Evolutionary conservation across 1,140 invertebrate species (phyloP).

Genomic region (Probaryconus sp.): DNA sequence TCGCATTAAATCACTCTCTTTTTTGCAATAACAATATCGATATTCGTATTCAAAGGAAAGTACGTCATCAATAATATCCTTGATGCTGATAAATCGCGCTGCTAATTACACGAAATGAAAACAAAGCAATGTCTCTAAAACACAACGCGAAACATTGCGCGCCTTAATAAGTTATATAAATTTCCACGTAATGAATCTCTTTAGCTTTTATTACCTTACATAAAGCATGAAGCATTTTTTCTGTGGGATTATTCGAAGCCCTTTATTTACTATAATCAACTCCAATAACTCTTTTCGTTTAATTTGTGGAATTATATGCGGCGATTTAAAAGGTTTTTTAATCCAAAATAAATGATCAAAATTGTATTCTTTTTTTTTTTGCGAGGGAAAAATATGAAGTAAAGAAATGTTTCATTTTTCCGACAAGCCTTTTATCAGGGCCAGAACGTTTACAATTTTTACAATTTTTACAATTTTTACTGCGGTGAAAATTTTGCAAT

Average conservation of each 20-base stretch:
- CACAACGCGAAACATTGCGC: not conserved
- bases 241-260: conserved; percentile 35
- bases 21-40: too few relatives aligned
- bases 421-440: too few relatives aligned
- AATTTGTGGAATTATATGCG: conserved; percentile 32
- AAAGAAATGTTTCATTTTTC: too few relatives aligned
- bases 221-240: conserved; percentile 42
- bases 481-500: too few relatives aligned
- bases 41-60: conserved; percentile 4
- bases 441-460: too few relatives aligned
- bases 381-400: too few relatives aligned
- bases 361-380: too few relatives aligned
- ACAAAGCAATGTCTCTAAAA: conserved; percentile 16
- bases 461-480: too few relatives aligned
- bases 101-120: conserved; percentile 23
- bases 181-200: conserved; percentile 39
- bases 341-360: too few relatives aligned
- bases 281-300: conserved; percentile 27
- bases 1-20: too few relatives aligned
- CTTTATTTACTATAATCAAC: conserved; percentile 37
- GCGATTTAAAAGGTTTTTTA: conserved; percentile 21
- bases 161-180: conserved; percentile 19
- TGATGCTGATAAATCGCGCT: not conserved
- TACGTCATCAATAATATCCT: not conserved
- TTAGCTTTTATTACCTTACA: conserved; percentile 6